Percentiles rank a stretch among this genome's conserved stretches.
Conservation (phyloP, 2,113 vertebrate species). For the Glaucidium brasilianum region DNA sequence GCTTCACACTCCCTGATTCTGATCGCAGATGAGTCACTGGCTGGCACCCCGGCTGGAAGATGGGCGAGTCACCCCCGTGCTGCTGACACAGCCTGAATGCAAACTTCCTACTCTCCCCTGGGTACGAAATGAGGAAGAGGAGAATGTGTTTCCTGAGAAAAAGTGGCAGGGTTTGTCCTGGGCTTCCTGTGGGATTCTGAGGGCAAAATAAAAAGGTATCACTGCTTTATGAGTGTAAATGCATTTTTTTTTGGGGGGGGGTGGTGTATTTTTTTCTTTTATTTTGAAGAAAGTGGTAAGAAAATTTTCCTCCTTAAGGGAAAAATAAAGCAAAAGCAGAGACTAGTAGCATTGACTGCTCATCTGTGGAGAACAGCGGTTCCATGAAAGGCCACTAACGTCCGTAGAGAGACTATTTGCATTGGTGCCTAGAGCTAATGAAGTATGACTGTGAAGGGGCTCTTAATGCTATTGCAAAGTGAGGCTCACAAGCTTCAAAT, state of each 20-base stretch:
- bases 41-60: not conserved
- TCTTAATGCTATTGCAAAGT: not conserved
- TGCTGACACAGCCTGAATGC: not conserved
- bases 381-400: not conserved
- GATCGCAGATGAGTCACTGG: not conserved
- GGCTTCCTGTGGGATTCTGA: not conserved
- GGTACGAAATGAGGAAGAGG: not conserved
- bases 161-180: not conserved
- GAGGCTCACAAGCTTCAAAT: not conserved
- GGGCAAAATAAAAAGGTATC: not conserved
- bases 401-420: not conserved
- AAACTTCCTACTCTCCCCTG: not conserved
- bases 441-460: constrained; percentile 13
- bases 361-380: not conserved
- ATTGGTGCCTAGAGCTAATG: not conserved
- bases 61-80: not conserved
- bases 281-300: not conserved
- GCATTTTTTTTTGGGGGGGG: not conserved
- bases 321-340: not conserved
- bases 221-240: not conserved
- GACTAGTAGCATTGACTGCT: not conserved
- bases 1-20: not conserved
- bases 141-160: not conserved
- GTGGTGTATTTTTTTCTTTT: not conserved
- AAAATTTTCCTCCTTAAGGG: not conserved